These are phyloP conservation scores for Tiaroga cobitis DNA, from an alignment of 2,797 vertebrate species.

Conservation along the genomic window DNA sequence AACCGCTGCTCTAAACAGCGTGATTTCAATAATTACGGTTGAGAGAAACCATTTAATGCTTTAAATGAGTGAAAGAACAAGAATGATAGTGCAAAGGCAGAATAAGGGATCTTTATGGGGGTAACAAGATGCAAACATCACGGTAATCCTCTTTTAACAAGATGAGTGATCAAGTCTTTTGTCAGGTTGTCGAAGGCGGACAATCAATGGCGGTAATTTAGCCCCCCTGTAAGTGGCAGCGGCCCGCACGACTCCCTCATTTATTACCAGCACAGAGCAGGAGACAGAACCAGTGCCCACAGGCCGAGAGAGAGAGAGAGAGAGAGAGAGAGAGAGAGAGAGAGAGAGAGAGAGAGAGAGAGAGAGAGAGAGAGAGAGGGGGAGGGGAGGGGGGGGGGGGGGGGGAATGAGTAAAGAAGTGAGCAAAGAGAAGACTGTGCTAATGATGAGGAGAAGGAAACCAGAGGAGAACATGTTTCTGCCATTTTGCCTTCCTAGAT, in stretches of 20 bases:
- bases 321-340: slow-evolving; percentile 10
- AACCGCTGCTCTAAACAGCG: slow-evolving; percentile 9
- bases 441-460: slow-evolving; percentile 24
- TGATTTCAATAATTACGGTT: slow-evolving; percentile 18
- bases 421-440: slow-evolving; percentile 1
- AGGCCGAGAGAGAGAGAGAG: slow-evolving; percentile 27
- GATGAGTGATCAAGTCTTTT: slow-evolving; percentile 80
- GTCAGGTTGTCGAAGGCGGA: slow-evolving; percentile 70
- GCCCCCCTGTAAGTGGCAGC: slow-evolving; percentile 56
- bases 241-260: slow-evolving; percentile 53
- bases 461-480: slow-evolving; percentile 30
- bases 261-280: slow-evolving; percentile 65
- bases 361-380: slow-evolving; percentile 16
- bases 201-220: slow-evolving; percentile 82
- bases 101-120: slow-evolving; percentile 71
- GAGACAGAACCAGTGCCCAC: slow-evolving; percentile 60
- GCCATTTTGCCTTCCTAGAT: slow-evolving; percentile 36
- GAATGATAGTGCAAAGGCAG: slow-evolving; percentile 25
- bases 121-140: slow-evolving; percentile 80
- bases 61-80: slow-evolving; percentile 64
- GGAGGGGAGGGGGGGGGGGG: no score
- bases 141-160: slow-evolving; percentile 81
- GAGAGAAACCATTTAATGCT: slow-evolving; percentile 63
- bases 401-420: slow-evolving; percentile 44
- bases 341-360: slow-evolving; percentile 17